Percentiles rank a stretch among this genome's conserved stretches.
Evolutionary conservation across 1,140 invertebrate species (phyloP).

Genomic region (Bombyx mandarina): DNA sequence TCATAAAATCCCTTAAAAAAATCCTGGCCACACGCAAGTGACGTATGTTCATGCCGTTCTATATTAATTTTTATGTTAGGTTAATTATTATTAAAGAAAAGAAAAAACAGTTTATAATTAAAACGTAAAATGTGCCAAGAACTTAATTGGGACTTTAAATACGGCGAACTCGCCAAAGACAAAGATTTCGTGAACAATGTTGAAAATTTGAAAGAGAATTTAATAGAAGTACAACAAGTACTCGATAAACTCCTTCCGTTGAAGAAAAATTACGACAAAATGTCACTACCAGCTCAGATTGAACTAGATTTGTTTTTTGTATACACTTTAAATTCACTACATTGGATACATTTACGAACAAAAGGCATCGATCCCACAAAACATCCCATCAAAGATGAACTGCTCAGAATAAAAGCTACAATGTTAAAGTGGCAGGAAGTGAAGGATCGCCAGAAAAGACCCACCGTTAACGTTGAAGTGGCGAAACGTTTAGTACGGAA

Average conservation of each 20-base stretch:
- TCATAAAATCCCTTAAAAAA: background rate
- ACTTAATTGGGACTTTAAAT: constrained; percentile 38
- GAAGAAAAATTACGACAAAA: constrained; percentile 59
- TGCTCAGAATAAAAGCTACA: constrained; percentile 71
- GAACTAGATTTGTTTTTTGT: constrained; percentile 74
- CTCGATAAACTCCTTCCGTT: constrained; percentile 55
- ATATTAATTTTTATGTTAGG: background rate
- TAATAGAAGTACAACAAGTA: constrained; percentile 68
- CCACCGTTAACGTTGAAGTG: constrained; percentile 69
- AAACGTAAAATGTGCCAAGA: background rate
- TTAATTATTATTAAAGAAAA: no score
- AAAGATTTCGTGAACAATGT: constrained; percentile 65
- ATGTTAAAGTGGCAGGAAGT: constrained; percentile 73
- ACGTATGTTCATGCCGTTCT: no score
- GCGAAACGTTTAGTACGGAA: constrained; percentile 74
- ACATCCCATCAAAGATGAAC: constrained; percentile 72
- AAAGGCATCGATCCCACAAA: constrained; percentile 71
- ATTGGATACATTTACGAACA: constrained; percentile 73
- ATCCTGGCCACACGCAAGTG: no score
- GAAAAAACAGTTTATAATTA: no score
- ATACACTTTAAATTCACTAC: constrained; percentile 73
- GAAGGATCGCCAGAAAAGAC: constrained; percentile 70
- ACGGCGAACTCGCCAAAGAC: constrained; percentile 42
- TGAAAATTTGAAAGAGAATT: constrained; percentile 62
- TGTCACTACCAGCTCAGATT: constrained; percentile 71